Conservation (phyloP, 2,888 invertebrate genomes). For the Drosophila meridiana region DNA sequence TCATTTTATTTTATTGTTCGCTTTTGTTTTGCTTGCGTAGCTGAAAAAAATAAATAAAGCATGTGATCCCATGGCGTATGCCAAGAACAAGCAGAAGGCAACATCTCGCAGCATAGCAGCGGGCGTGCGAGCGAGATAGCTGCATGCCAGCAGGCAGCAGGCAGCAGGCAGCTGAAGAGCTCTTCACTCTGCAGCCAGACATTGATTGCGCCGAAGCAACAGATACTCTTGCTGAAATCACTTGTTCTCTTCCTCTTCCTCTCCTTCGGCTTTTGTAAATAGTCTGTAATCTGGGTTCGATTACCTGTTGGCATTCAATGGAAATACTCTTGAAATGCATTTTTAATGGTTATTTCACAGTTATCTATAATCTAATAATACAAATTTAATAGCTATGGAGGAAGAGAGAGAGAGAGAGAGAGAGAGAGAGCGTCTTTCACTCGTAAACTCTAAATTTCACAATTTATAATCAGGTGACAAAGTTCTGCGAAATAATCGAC, state of each 20-base stretch:
- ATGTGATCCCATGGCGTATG: slow-evolving; percentile 70
- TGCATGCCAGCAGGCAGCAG: slow-evolving; percentile 3
- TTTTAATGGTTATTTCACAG: background rate
- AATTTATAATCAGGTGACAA: slow-evolving; percentile 22
- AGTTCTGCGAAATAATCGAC: background rate
- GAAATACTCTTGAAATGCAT: slow-evolving; percentile 3
- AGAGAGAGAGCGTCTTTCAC: background rate
- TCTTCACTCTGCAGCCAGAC: slow-evolving; percentile 1
- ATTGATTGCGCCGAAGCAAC: slow-evolving; percentile 30
- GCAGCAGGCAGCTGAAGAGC: background rate
- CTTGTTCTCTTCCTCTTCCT: background rate
- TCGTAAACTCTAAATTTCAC: slow-evolving; percentile 16
- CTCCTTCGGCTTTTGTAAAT: slow-evolving; percentile 8
- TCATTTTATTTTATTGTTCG: slow-evolving; percentile 36
- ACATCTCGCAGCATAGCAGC: slow-evolving; percentile 25
- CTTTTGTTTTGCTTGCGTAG: slow-evolving; percentile 76
- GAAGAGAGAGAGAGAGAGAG: too few species aligned
- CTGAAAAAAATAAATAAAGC: slow-evolving; percentile 59
- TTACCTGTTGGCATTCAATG: slow-evolving; percentile 19
- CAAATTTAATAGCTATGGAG: background rate
- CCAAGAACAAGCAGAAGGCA: slow-evolving; percentile 39
- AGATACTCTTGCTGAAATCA: slow-evolving; percentile 23
- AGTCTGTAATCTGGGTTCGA: slow-evolving; percentile 21
- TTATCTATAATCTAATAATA: background rate
- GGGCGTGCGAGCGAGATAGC: background rate